These are phyloP conservation scores for Psittacula echo DNA, from an alignment of 2,797 vertebrate genomes.

Conservation along the genomic window DNA sequence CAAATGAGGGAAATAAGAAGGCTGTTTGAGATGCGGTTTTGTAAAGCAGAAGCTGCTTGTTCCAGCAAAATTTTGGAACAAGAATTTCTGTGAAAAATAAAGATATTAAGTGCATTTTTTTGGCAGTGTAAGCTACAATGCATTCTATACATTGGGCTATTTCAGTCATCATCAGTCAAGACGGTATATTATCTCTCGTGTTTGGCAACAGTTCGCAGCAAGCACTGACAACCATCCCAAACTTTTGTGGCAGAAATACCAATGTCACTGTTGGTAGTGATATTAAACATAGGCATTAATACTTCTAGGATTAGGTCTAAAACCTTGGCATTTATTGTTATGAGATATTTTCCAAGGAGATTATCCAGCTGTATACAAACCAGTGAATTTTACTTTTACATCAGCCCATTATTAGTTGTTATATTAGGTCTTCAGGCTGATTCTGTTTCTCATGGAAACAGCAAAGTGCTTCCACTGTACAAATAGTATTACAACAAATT, in stretches of 20 bases:
- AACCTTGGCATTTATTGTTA: background rate
- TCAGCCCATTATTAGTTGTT: background rate
- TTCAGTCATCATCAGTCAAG: background rate
- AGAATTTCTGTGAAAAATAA: background rate
- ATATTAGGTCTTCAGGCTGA: background rate
- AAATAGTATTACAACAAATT: background rate
- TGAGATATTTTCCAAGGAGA: background rate
- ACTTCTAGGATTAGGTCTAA: background rate
- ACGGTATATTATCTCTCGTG: background rate
- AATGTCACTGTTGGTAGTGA: background rate
- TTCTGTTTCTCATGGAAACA: background rate
- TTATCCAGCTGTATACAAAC: background rate
- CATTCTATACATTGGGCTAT: background rate
- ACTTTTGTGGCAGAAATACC: constrained; percentile 1
- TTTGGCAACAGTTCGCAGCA: background rate
- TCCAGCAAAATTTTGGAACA: background rate
- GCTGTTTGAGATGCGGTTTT: background rate
- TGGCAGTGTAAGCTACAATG: background rate
- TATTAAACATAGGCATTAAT: background rate
- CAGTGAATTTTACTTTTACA: background rate
- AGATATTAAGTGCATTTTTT: background rate
- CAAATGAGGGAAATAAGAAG: background rate
- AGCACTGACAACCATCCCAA: background rate
- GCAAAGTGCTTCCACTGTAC: background rate
- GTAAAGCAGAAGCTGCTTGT: background rate